Percentiles rank a stretch among this genome's conserved stretches.
Conservation (phyloP, 1,140 invertebrate species). For the Fragariocoptes setiger region DNA sequence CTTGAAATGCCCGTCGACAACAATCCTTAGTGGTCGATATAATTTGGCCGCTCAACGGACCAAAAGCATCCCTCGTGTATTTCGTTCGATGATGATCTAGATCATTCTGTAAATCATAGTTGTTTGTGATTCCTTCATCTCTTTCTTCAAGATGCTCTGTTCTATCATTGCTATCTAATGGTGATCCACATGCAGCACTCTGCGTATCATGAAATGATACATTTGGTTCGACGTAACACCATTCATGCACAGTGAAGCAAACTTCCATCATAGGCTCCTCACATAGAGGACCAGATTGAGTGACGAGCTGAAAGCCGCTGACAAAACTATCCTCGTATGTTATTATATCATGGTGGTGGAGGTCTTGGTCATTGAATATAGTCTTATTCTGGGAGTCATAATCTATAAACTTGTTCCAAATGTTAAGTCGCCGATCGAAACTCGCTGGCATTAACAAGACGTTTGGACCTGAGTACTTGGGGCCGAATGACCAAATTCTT, state of each 20-base stretch:
- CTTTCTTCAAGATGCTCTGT: background rate
- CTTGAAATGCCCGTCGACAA: conserved; percentile 55
- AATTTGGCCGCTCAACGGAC: conserved; percentile 43
- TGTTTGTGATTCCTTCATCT: conserved; percentile 4
- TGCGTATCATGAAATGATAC: background rate
- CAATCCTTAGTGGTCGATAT: conserved; percentile 65
- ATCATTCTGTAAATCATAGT: conserved; percentile 5
- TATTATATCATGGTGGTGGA: conserved; percentile 7
- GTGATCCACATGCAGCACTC: background rate
- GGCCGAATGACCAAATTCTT: conserved; percentile 64
- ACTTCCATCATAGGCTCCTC: conserved; percentile 86
- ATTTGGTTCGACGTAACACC: conserved; percentile 18
- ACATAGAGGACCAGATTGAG: conserved; percentile 56
- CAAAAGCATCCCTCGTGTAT: conserved; percentile 13
- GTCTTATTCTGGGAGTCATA: no score
- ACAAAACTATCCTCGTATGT: conserved; percentile 47
- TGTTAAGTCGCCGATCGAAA: background rate
- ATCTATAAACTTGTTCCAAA: background rate
- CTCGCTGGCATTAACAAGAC: conserved; percentile 33
- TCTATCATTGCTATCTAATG: conserved; percentile 11
- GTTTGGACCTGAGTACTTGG: conserved; percentile 56
- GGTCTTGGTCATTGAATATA: conserved; percentile 17
- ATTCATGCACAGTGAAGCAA: conserved; percentile 53
- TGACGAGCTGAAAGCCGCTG: conserved; percentile 75
- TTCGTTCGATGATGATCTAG: conserved; percentile 2